A percentile compares a stretch with the other conserved stretches of the same genome.
Evolutionary conservation across 2,113 vertebrate species (phyloP).

Genomic region (Noctilio leporinus): DNA sequence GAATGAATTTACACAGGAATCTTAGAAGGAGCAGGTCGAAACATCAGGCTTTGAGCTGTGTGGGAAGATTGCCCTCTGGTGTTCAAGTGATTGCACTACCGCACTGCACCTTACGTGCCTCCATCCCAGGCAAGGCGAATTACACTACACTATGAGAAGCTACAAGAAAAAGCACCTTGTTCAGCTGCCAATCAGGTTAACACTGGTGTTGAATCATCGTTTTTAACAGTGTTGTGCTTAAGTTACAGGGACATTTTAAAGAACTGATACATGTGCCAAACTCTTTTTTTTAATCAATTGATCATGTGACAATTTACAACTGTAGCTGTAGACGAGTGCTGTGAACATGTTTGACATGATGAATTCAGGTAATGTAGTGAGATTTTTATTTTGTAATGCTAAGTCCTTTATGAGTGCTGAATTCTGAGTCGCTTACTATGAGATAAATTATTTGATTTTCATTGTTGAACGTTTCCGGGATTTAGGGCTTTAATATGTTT

Average conservation of each 20-base stretch:
- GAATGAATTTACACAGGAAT: slow-evolving; percentile 17
- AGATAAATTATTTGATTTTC: slow-evolving; percentile 36
- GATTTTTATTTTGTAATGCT: slow-evolving; percentile 13
- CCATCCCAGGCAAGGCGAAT: slow-evolving; percentile 66
- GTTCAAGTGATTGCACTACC: slow-evolving; percentile 75
- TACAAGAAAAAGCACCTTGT: slow-evolving; percentile 72
- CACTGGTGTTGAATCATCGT: slow-evolving; percentile 44
- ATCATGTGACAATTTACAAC: slow-evolving; percentile 66
- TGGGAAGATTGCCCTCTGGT: slow-evolving; percentile 72
- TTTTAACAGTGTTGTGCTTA: slow-evolving; percentile 47
- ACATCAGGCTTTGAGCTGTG: slow-evolving; percentile 50
- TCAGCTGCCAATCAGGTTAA: slow-evolving; percentile 71
- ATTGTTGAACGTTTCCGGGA: slow-evolving; percentile 43
- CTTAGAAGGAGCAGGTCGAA: slow-evolving; percentile 41
- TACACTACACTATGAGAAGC: background rate
- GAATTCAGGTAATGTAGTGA: slow-evolving; percentile 58
- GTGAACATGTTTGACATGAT: slow-evolving; percentile 52
- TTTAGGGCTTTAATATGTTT: slow-evolving; percentile 55
- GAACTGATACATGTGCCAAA: slow-evolving; percentile 76
- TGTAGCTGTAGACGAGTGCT: slow-evolving; percentile 52
- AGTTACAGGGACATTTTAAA: slow-evolving; percentile 62
- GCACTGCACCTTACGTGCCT: slow-evolving; percentile 80
- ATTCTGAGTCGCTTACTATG: background rate
- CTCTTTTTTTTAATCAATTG: slow-evolving; percentile 60
- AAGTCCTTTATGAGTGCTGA: slow-evolving; percentile 44